Conservation (phyloP, 2,113 vertebrate genomes). For the Paralichthys olivaceus region DNA sequence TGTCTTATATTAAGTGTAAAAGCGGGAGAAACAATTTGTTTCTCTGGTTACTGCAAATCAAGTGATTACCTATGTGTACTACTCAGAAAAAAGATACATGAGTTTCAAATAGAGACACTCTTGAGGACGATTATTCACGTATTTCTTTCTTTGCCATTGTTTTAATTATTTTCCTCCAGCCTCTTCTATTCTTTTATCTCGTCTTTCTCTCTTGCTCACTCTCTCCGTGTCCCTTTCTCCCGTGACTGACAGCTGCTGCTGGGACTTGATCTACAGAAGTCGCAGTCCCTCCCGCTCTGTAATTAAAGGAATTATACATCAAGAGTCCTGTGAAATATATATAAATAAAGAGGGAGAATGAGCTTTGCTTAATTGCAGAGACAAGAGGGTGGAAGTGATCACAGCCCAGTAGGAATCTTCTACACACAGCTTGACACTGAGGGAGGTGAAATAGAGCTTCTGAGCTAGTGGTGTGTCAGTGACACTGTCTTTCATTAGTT, state of each 20-base stretch:
- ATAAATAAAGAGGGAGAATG: conserved; percentile 46
- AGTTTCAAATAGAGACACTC: too few relatives aligned
- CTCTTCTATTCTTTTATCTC: not conserved
- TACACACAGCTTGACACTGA: conserved; percentile 45
- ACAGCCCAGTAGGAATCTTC: conserved; percentile 52
- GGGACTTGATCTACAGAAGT: conserved; percentile 45
- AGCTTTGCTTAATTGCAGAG: conserved; percentile 62
- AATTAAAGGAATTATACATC: conserved; percentile 77
- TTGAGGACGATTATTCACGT: too few relatives aligned
- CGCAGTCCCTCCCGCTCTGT: conserved; percentile 31
- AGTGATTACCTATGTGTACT: too few relatives aligned
- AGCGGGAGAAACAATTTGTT: not conserved
- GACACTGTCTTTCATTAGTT: not conserved
- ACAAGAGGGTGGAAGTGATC: conserved; percentile 68
- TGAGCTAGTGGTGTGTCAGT: conserved; percentile 19
- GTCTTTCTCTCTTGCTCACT: conserved; percentile 13
- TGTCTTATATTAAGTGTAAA: conserved; percentile 1
- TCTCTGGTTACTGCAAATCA: too few relatives aligned
- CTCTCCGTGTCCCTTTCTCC: conserved; percentile 4
- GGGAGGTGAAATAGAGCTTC: conserved; percentile 37
- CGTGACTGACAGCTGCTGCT: conserved; percentile 64
- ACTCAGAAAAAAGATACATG: too few relatives aligned
- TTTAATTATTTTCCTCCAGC: not conserved
- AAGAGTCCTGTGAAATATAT: conserved; percentile 63
- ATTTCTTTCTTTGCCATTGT: not conserved